A percentile compares a stretch with the other conserved stretches of the same genome.
Conservation (phyloP, 37 sponge, comb jelly and placozoan species). For the Amphimedon queenslandica region DNA sequence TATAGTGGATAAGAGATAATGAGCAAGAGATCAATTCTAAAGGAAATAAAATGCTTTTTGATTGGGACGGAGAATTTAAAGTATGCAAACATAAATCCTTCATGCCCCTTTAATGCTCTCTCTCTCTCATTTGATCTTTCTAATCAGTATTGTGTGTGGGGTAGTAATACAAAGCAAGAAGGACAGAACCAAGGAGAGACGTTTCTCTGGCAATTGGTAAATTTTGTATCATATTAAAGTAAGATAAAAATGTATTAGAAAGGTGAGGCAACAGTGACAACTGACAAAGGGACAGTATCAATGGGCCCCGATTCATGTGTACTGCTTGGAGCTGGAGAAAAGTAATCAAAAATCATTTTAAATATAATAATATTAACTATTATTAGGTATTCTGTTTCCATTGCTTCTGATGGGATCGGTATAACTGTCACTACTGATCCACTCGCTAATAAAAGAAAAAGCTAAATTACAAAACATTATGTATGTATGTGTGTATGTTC, state of each 20-base stretch:
- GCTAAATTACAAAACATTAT: neutral
- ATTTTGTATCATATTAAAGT: neutral
- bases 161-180: constrained; percentile 14
- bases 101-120: too few relatives aligned
- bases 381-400: constrained; percentile 38
- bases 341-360: too few relatives aligned
- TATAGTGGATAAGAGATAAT: constrained; percentile 57
- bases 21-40: constrained; percentile 31
- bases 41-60: constrained; percentile 41
- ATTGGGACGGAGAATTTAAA: constrained; percentile 70
- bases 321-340: constrained; percentile 51
- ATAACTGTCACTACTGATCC: constrained; percentile 55
- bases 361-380: too few relatives aligned
- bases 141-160: constrained; percentile 50
- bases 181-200: constrained; percentile 47
- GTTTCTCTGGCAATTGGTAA: constrained; percentile 72
- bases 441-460: constrained; percentile 18
- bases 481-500: neutral
- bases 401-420: constrained; percentile 20
- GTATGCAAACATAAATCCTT: too few relatives aligned
- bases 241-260: constrained; percentile 12
- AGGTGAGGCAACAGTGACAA: constrained; percentile 53
- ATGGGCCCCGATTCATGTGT: constrained; percentile 21
- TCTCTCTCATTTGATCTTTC: too few relatives aligned
- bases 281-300: constrained; percentile 16